phyloP scores from a whole-genome alignment of 2,888 invertebrate species.

The Lepidonotus clava region DNA sequence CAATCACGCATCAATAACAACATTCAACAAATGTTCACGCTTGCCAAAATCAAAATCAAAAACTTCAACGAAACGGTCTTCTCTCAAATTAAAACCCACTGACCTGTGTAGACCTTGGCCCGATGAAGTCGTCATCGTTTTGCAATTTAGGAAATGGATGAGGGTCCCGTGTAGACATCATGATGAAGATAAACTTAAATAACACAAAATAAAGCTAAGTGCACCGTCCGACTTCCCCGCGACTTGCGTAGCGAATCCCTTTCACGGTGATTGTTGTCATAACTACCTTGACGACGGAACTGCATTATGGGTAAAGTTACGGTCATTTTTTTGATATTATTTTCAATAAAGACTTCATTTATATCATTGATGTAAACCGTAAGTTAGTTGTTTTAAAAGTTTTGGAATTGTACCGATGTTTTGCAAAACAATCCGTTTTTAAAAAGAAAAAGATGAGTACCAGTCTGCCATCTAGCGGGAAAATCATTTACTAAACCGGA shows the following conservation, averaged over 20 bases:
- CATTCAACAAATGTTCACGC: neutral
- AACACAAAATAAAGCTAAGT: neutral
- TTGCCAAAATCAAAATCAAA: too few species aligned
- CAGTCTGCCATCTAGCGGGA: too few species aligned
- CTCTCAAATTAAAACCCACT: neutral
- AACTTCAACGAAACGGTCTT: too few species aligned
- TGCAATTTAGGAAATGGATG: constrained; percentile 75
- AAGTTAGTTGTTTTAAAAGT: too few species aligned
- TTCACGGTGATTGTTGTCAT: constrained; percentile 47
- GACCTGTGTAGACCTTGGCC: constrained; percentile 69
- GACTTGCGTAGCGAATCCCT: neutral
- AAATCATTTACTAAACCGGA: too few species aligned
- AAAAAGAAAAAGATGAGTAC: too few species aligned
- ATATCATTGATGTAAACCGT: too few species aligned
- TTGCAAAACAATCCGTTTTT: too few species aligned
- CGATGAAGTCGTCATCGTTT: constrained; percentile 75
- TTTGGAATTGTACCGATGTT: too few species aligned
- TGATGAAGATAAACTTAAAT: constrained; percentile 39
- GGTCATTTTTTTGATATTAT: neutral
- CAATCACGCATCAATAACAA: neutral
- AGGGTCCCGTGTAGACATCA: constrained; percentile 72
- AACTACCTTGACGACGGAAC: constrained; percentile 53
- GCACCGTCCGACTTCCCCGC: neutral
- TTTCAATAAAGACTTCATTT: too few species aligned
- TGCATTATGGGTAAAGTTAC: constrained; percentile 39